Evolutionary conservation across 2,888 invertebrate species (phyloP).

Genomic region (Pristionchus exspectatus): DNA sequence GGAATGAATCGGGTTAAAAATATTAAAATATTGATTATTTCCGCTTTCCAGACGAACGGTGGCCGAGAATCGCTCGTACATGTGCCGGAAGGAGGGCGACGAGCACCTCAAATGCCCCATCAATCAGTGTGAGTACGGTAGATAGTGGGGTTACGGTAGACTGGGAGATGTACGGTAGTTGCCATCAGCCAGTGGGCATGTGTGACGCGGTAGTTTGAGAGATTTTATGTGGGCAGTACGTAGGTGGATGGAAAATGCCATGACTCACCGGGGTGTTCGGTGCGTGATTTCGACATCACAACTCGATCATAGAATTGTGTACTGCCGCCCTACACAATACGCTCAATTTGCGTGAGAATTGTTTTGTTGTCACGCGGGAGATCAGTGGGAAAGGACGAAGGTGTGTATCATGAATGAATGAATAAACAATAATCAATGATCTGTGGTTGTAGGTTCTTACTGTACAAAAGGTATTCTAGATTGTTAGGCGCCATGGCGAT

Average conservation of each 20-base stretch:
- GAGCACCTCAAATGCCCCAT: slow-evolving; percentile 54
- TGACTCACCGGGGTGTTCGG: not conserved
- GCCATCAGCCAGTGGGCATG: too few species aligned
- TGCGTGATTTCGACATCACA: not conserved
- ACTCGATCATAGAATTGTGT: slow-evolving; percentile 5
- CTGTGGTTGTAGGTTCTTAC: not conserved
- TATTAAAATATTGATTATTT: not conserved
- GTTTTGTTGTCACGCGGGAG: slow-evolving; percentile 12
- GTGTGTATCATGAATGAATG: too few species aligned
- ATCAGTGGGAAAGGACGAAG: not conserved
- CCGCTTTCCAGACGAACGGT: slow-evolving; percentile 39
- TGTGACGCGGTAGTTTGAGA: too few species aligned
- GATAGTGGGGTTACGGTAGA: not conserved
- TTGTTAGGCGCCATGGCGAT: too few species aligned
- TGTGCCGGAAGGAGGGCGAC: slow-evolving; percentile 55
- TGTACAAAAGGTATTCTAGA: not conserved
- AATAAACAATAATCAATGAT: not conserved
- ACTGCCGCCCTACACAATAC: not conserved
- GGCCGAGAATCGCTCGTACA: slow-evolving; percentile 52
- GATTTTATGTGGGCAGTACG: too few species aligned
- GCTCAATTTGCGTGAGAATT: not conserved
- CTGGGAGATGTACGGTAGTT: not conserved
- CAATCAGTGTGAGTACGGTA: not conserved
- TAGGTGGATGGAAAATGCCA: not conserved
- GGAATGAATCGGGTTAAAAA: not conserved